These are phyloP conservation scores for Sebastes diploproa DNA, from an alignment of 2,797 vertebrate genomes.

Conservation along the genomic window DNA sequence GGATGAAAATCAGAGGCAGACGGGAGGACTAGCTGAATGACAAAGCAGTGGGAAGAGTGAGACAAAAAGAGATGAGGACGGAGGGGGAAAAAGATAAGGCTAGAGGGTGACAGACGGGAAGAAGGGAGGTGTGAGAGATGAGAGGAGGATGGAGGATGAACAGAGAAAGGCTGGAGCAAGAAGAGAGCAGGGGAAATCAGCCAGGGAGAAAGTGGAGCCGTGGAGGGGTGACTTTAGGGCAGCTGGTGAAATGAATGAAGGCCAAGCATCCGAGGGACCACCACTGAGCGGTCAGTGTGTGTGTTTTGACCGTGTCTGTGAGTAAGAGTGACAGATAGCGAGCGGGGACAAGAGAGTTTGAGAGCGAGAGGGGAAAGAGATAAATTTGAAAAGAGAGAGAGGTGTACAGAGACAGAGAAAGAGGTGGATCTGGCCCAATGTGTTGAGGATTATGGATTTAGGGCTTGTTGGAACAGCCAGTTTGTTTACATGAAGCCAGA, in stretches of 20 bases:
- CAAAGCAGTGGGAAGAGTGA: background rate
- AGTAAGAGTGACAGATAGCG: constrained; percentile 1
- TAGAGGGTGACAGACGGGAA: background rate
- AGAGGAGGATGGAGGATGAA: background rate
- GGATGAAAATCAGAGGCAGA: background rate
- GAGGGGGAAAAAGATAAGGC: background rate
- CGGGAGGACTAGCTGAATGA: background rate
- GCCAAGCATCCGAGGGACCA: constrained; percentile 66
- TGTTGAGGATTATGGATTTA: constrained; percentile 52
- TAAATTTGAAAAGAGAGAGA: background rate
- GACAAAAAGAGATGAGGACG: background rate
- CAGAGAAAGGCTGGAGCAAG: background rate
- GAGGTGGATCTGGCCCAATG: constrained; percentile 26
- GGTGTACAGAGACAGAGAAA: constrained; percentile 11
- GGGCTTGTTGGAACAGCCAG: constrained; percentile 33
- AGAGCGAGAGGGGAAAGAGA: background rate
- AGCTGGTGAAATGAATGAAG: constrained; percentile 50
- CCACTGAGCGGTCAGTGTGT: constrained; percentile 58
- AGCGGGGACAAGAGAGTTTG: background rate
- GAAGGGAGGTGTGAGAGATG: background rate
- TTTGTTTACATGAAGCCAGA: constrained; percentile 37
- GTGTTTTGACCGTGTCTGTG: background rate
- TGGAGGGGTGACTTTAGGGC: constrained; percentile 13
- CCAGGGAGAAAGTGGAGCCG: background rate
- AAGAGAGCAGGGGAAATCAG: constrained; percentile 1